Evolutionary conservation across 2,113 vertebrate species (phyloP).

Genomic region (Ictalurus punctatus): DNA sequence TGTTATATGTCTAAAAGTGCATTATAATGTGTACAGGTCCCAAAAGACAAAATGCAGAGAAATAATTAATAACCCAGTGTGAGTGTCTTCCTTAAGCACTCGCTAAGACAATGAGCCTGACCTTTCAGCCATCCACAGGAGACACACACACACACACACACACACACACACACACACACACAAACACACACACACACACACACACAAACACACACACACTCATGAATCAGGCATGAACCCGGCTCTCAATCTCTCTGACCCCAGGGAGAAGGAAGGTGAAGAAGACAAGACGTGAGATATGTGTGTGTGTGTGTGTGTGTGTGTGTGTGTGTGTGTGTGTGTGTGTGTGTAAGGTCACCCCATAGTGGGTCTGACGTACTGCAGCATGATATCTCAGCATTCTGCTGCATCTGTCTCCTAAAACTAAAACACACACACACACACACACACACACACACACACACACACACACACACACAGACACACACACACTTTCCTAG

Average conservation of each 20-base stretch:
- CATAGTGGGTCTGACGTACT: constrained; percentile 31
- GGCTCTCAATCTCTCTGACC: constrained; percentile 7
- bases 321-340: constrained; percentile 42
- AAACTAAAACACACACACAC: constrained; percentile 59
- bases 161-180: constrained; percentile 3
- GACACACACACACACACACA: constrained; percentile 30
- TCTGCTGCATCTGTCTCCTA: constrained; percentile 16
- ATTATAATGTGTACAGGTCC: background rate
- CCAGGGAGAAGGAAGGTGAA: constrained; percentile 17
- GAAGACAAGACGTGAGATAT: constrained; percentile 41
- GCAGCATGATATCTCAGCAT: constrained; percentile 7
- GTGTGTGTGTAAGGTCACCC: constrained; percentile 59
- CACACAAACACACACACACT: constrained; percentile 14
- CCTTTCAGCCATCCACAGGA: constrained; percentile 37
- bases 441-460: constrained; percentile 60
- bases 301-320: constrained; percentile 39
- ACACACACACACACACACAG: background rate
- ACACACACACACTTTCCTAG: background rate
- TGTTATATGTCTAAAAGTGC: background rate
- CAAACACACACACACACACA: constrained; percentile 18
- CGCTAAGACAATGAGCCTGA: constrained; percentile 39
- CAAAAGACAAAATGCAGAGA: constrained; percentile 20
- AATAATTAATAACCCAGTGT: constrained; percentile 29
- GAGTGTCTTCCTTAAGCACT: constrained; percentile 24
- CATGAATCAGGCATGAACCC: constrained; percentile 32